Conservation (phyloP, 2,797 vertebrate species). For the Bothrops alternatus region DNA sequence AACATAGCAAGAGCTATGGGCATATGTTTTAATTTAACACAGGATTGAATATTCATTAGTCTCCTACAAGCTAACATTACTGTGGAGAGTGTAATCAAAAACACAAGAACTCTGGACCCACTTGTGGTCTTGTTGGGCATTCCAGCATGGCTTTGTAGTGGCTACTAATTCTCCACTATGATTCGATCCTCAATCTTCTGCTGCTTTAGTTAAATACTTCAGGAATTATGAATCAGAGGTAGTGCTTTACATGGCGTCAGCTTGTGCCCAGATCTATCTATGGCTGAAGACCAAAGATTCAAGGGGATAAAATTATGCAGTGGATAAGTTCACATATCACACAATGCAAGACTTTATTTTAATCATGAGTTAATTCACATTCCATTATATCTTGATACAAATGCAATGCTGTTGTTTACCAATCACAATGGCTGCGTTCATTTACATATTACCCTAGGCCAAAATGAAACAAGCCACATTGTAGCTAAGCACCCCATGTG, state of each 20-base stretch:
- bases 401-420: neutral
- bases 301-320: neutral
- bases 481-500: neutral
- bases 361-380: neutral
- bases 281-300: constrained; percentile 26
- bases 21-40: constrained; percentile 57
- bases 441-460: neutral
- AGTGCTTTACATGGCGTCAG: neutral
- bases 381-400: neutral
- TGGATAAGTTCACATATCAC: neutral
- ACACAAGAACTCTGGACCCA: constrained; percentile 1
- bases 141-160: neutral
- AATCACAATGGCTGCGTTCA: neutral
- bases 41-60: constrained; percentile 43
- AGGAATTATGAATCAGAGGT: constrained; percentile 7
- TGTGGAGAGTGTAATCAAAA: constrained; percentile 50
- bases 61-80: constrained; percentile 38
- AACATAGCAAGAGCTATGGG: constrained; percentile 21
- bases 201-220: constrained; percentile 28
- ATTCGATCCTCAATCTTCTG: constrained; percentile 5
- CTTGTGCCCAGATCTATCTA: neutral
- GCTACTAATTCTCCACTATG: neutral
- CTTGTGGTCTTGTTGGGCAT: constrained; percentile 36
- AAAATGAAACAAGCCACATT: neutral
- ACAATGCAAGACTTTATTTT: neutral